Evolutionary conservation across 1,140 invertebrate genomes (phyloP).

Genomic region (Macrocentrus cingulum): DNA sequence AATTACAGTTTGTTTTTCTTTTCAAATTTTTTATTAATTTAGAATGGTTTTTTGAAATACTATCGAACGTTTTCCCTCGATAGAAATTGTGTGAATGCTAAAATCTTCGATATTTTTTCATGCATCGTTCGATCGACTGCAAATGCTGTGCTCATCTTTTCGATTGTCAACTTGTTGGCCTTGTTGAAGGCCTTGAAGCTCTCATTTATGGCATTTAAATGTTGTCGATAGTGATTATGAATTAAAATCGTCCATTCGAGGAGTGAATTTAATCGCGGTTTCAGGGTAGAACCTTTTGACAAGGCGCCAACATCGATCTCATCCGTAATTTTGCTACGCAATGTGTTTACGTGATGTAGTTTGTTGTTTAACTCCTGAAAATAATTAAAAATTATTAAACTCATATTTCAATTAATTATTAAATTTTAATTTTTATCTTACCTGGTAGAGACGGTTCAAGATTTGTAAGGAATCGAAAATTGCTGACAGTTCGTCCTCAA

Average conservation of each 20-base stretch:
- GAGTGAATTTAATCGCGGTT: slow-evolving; percentile 42
- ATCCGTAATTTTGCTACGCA: slow-evolving; percentile 35
- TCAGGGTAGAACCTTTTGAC: slow-evolving; percentile 38
- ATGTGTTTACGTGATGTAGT: slow-evolving; percentile 37
- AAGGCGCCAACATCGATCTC: slow-evolving; percentile 37
- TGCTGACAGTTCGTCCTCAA: slow-evolving; percentile 37
- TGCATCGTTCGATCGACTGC: background rate
- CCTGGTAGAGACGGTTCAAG: slow-evolving; percentile 39
- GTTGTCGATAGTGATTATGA: slow-evolving; percentile 34
- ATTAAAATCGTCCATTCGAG: slow-evolving; percentile 40
- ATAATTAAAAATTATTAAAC: slow-evolving; percentile 3
- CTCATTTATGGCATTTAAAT: slow-evolving; percentile 31
- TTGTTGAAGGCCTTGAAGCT: slow-evolving; percentile 35
- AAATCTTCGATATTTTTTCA: slow-evolving; percentile 20
- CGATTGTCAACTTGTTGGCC: slow-evolving; percentile 28
- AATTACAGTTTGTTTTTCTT: too few relatives aligned
- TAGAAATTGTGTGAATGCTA: slow-evolving; percentile 39
- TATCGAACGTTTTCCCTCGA: slow-evolving; percentile 26
- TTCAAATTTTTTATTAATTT: background rate
- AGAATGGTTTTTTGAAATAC: too few relatives aligned
- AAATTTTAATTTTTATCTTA: slow-evolving; percentile 13
- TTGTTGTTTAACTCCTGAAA: slow-evolving; percentile 42
- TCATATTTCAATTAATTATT: background rate
- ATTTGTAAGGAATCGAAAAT: slow-evolving; percentile 26
- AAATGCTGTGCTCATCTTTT: slow-evolving; percentile 33